These are phyloP conservation scores for Macaca nemestrina DNA, from an alignment of 2,113 vertebrate species.

Conservation along the genomic window DNA sequence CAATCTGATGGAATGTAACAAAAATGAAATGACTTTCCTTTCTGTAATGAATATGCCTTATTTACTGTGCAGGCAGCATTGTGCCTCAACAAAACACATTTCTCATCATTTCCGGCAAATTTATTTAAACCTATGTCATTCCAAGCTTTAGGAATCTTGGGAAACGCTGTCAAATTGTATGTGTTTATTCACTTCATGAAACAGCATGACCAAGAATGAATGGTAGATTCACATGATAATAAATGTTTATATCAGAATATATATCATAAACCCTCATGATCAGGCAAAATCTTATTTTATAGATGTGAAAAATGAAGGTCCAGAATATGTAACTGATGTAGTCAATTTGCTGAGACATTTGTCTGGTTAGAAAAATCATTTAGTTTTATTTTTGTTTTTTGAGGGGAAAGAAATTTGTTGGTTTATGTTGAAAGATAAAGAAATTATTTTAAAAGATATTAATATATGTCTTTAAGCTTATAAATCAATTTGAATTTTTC, in stretches of 20 bases:
- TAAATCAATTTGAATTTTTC: constrained; percentile 63
- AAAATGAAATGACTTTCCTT: neutral
- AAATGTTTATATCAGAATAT: neutral
- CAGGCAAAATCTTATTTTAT: neutral
- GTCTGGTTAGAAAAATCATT: neutral
- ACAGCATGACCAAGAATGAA: neutral
- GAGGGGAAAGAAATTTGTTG: neutral
- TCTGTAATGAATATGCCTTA: neutral
- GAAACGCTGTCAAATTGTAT: neutral
- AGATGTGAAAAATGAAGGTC: neutral
- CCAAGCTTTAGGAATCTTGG: neutral
- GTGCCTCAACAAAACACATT: neutral
- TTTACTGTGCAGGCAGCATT: neutral
- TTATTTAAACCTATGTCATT: neutral
- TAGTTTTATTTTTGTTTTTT: neutral
- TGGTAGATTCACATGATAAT: neutral
- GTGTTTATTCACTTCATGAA: neutral
- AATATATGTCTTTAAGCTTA: constrained; percentile 30
- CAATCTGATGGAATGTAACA: neutral
- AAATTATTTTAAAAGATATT: neutral
- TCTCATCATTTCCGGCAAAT: neutral
- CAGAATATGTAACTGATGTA: neutral
- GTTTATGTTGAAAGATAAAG: neutral
- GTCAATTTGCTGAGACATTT: neutral
- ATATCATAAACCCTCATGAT: neutral